Percentiles rank a stretch among this genome's conserved stretches.
Conservation (phyloP, 2,888 invertebrate genomes). For the Anthrax anthrax region DNA sequence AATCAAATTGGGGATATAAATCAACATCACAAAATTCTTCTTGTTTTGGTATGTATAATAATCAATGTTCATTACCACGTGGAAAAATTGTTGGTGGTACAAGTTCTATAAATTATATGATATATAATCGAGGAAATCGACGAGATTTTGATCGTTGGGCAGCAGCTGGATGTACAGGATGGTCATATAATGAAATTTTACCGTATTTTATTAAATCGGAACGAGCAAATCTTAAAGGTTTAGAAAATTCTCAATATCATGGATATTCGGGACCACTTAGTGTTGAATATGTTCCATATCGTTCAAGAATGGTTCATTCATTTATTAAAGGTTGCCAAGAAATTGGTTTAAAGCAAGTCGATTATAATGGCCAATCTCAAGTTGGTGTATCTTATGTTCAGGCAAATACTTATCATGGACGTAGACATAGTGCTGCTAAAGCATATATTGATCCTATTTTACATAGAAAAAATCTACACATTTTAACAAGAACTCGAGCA, state of each 20-base stretch:
- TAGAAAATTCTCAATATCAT: slow-evolving; percentile 38
- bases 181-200: slow-evolving; percentile 50
- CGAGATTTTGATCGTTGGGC: slow-evolving; percentile 59
- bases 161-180: slow-evolving; percentile 53
- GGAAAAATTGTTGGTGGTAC: slow-evolving; percentile 46
- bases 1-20: slow-evolving; percentile 56
- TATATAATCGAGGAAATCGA: slow-evolving; percentile 60
- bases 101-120: slow-evolving; percentile 49
- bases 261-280: slow-evolving; percentile 42
- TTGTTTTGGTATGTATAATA: slow-evolving; percentile 37
- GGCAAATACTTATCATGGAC: slow-evolving; percentile 40
- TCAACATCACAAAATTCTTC: slow-evolving; percentile 48
- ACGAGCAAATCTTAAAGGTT: slow-evolving; percentile 23
- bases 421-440: slow-evolving; percentile 46
- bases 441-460: slow-evolving; percentile 44
- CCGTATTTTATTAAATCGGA: slow-evolving; percentile 49
- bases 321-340: slow-evolving; percentile 45
- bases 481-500: slow-evolving; percentile 45
- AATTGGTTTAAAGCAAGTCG: slow-evolving; percentile 47
- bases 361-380: slow-evolving; percentile 47
- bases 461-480: slow-evolving; percentile 46
- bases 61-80: slow-evolving; percentile 36
- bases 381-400: slow-evolving; percentile 49
- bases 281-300: slow-evolving; percentile 42
- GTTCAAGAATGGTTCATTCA: slow-evolving; percentile 35